Percentiles rank a stretch among this genome's conserved stretches.
These are phyloP conservation scores for Cheilosia impressa DNA, from an alignment of 2,888 invertebrate genomes.

Conservation along the genomic window DNA sequence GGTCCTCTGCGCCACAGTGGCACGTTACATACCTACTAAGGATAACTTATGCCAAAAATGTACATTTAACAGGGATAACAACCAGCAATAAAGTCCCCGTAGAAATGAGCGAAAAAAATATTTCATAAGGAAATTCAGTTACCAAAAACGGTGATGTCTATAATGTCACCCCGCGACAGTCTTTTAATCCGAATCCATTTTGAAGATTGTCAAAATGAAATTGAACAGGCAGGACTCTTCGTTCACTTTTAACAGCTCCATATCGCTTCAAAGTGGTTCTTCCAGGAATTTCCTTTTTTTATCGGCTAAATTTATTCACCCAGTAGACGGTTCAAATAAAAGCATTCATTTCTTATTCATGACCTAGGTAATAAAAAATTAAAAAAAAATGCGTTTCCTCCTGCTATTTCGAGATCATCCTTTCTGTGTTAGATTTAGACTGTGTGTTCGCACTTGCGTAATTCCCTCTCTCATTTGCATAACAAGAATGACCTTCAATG, in stretches of 20 bases:
- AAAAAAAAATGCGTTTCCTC: constrained; percentile 15
- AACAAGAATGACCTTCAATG: constrained; percentile 45
- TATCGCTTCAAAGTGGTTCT: constrained; percentile 3
- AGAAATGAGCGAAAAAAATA: constrained; percentile 30
- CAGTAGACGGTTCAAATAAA: constrained; percentile 47
- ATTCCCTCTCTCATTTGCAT: constrained; percentile 51
- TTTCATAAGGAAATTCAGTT: constrained; percentile 18
- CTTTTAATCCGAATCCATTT: constrained; percentile 63
- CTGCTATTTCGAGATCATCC: constrained; percentile 4
- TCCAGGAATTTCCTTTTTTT: not conserved
- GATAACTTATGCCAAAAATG: constrained; percentile 33
- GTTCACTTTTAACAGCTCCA: constrained; percentile 16
- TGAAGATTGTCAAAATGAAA: constrained; percentile 58
- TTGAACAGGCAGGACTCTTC: constrained; percentile 31
- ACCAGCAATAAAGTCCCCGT: constrained; percentile 26
- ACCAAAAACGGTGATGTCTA: not conserved
- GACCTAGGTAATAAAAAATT: constrained; percentile 54
- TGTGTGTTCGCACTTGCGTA: constrained; percentile 9
- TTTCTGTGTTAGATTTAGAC: constrained; percentile 20
- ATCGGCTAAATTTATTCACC: constrained; percentile 39
- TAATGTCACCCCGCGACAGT: constrained; percentile 15
- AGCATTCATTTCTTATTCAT: constrained; percentile 69
- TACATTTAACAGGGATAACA: constrained; percentile 24
- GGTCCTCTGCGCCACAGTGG: not conserved
- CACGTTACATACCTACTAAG: not conserved